Conservation (phyloP, 2,797 vertebrate species). For the Galagoides demidoff region DNA sequence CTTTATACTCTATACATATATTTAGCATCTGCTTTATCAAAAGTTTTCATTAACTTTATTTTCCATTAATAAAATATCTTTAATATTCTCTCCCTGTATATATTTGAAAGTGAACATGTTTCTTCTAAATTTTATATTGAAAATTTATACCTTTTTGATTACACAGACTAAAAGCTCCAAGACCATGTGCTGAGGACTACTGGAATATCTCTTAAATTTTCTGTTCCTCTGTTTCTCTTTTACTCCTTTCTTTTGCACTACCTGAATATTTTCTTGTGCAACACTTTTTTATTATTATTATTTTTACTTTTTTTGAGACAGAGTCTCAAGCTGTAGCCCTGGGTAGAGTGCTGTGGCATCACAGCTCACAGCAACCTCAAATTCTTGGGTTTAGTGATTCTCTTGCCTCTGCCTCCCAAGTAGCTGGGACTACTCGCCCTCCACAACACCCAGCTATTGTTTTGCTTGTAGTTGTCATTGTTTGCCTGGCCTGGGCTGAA, state of each 20-base stretch:
- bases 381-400: no score
- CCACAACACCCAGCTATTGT: no score
- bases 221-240: neutral
- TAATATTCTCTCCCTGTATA: neutral
- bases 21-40: neutral
- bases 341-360: no score
- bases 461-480: no score
- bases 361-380: no score
- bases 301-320: no score
- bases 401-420: no score
- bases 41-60: neutral
- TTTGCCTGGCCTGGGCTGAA: no score
- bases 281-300: neutral
- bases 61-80: neutral
- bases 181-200: neutral
- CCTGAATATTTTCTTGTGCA: neutral
- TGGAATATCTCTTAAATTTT: neutral
- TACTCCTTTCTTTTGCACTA: neutral
- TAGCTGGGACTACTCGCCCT: no score
- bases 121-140: neutral
- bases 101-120: neutral
- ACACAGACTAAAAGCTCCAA: neutral
- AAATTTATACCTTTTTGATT: neutral
- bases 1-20: neutral
- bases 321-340: no score